Evolutionary conservation across 2,797 vertebrate genomes (phyloP), one percentile per base, ranked within the genome.

Genomic region (Fistularia tabacaria): DNA sequence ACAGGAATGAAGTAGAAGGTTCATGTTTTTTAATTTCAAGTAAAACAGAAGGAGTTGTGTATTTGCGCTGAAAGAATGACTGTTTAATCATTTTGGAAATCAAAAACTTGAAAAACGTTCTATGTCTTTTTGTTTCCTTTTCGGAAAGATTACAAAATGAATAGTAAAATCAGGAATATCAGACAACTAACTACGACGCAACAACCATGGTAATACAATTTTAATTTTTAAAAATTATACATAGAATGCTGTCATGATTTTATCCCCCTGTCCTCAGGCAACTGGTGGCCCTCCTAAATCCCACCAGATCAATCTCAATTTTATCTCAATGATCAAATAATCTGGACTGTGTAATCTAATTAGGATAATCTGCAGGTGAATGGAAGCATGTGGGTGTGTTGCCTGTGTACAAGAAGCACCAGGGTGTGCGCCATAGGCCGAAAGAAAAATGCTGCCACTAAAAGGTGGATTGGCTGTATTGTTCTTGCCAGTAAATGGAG

Each of bases 291-390:
- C 51, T 60, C 54, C 58, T 71, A 56, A 66, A 66, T 60, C 62
- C 54, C 50, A 47, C 56, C 66, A 8, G 9, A 69, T 77, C 41
- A 76, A 77, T 70, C 54, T 66, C 60, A 47, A 47, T 57, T 81
- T 75, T 76, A 54, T 71, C 55, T 67, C 14, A 80, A 69, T 55
- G 70, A 82, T 80, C 59, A 57, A 81, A 73, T 83, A 80, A 87
- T 86, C 84, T 75, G 80, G 75, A 76, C 64, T 64, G 36, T 67
- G 73, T 82, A 83, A 87, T 89, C 81, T 57, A 46, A 63, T 84
- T 87, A 84, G 58, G 62, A 14, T 86, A 81, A 87, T 82, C 84
- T 76, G 60, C 15, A 9, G 44, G 51, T 51, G 44, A 54, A 15
- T 50, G 56, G 51, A 52, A 38, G 8, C 64, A 41, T 70, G 55